Evolutionary conservation across 2,888 invertebrate genomes (phyloP).

Genomic region (Pristionchus entomophagus): DNA sequence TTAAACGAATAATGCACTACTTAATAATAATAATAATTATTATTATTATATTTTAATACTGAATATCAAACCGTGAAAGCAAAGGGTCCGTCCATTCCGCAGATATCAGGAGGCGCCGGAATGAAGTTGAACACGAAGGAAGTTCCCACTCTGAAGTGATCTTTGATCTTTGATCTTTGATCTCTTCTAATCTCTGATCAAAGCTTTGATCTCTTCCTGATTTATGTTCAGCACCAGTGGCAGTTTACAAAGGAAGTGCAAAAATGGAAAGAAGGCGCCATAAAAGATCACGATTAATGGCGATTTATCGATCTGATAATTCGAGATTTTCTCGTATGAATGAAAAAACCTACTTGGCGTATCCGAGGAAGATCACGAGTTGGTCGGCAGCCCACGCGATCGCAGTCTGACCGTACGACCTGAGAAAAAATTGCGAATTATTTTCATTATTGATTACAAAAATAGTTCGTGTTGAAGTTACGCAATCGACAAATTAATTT

Average conservation of each 20-base stretch:
- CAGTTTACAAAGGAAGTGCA: not conserved
- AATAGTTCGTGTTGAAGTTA: slow-evolving; percentile 81
- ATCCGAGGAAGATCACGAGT: slow-evolving; percentile 85
- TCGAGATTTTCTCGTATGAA: not conserved
- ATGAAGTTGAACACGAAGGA: slow-evolving; percentile 67
- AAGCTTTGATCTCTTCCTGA: too few relatives aligned
- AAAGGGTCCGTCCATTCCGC: slow-evolving; percentile 80
- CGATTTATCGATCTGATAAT: slow-evolving; percentile 82
- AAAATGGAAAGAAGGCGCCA: not conserved
- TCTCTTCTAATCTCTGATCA: not conserved
- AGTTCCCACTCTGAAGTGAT: slow-evolving; percentile 48
- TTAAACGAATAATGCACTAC: too few relatives aligned
- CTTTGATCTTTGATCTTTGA: not conserved
- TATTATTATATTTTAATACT: not conserved
- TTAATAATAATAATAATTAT: too few relatives aligned
- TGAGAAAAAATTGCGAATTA: not conserved
- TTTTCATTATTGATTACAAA: not conserved
- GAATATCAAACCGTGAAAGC: slow-evolving; percentile 84
- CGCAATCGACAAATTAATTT: too few relatives aligned
- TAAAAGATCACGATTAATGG: not conserved
- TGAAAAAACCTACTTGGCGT: slow-evolving; percentile 82
- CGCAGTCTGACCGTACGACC: slow-evolving; percentile 80
- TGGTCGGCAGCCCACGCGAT: slow-evolving; percentile 83
- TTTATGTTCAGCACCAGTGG: too few relatives aligned
- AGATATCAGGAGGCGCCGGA: slow-evolving; percentile 54